Conservation (phyloP, 1,140 invertebrate species). For the Trichonephila clavipes region DNA sequence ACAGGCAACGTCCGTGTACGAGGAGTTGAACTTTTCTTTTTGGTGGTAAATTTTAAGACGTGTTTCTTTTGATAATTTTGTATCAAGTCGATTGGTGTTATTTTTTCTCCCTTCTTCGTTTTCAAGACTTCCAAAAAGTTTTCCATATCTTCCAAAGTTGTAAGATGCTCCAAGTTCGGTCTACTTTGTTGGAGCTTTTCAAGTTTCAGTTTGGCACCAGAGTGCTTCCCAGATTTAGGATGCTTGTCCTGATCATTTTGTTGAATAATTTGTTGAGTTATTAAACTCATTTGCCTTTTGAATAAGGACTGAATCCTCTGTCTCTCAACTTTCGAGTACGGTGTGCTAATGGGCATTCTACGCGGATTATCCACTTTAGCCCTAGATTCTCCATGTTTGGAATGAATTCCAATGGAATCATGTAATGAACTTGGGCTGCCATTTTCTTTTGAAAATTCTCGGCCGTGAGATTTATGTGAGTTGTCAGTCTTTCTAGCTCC, state of each 20-base stretch:
- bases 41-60: slow-evolving; percentile 44
- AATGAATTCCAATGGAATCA: not conserved
- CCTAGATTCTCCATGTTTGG: not conserved
- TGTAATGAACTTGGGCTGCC: not conserved
- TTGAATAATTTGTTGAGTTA: slow-evolving; percentile 47
- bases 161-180: not conserved
- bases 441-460: not conserved
- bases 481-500: not conserved
- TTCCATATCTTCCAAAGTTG: slow-evolving; percentile 63
- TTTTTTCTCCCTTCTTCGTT: slow-evolving; percentile 10
- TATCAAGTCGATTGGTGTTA: not conserved
- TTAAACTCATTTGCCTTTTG: slow-evolving; percentile 59
- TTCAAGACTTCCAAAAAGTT: slow-evolving; percentile 27
- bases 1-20: not conserved
- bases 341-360: not conserved
- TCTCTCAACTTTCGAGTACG: slow-evolving; percentile 2
- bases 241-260: slow-evolving; percentile 12
- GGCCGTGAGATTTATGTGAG: not conserved
- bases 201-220: not conserved
- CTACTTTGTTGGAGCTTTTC: not conserved
- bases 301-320: slow-evolving; percentile 47
- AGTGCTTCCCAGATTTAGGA: not conserved
- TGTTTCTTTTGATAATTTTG: not conserved
- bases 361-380: not conserved
- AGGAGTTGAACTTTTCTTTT: not conserved